Conservation (phyloP, 1,140 invertebrate genomes). For the Drosophila persimilis region DNA sequence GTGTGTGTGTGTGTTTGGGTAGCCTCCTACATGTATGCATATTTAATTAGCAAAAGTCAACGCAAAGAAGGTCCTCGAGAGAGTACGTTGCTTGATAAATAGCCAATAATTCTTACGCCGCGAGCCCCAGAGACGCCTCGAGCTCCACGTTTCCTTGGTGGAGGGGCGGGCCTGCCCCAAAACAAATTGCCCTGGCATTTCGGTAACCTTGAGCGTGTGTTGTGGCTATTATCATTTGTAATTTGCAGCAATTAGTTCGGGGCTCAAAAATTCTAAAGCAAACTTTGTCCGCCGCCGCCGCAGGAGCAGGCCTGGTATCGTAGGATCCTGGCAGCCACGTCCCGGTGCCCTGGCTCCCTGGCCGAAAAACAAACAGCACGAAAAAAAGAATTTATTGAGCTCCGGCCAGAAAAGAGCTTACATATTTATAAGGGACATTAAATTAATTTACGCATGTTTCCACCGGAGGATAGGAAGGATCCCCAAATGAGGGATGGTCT, state of each 20-base stretch:
- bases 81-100: slow-evolving; percentile 69
- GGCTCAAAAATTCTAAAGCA: slow-evolving; percentile 81
- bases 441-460: slow-evolving; percentile 81
- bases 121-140: slow-evolving; percentile 47
- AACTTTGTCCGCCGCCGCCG: slow-evolving; percentile 60
- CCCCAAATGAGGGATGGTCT: slow-evolving; percentile 15
- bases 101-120: slow-evolving; percentile 75
- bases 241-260: slow-evolving; percentile 80
- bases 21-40: slow-evolving; percentile 57
- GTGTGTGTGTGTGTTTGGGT: slow-evolving; percentile 9
- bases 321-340: slow-evolving; percentile 15
- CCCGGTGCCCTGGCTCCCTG: slow-evolving; percentile 9
- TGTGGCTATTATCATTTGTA: slow-evolving; percentile 81
- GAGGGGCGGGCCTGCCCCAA: slow-evolving; percentile 57
- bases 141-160: not conserved
- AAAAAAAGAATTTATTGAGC: slow-evolving; percentile 73
- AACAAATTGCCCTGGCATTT: slow-evolving; percentile 72
- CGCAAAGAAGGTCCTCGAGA: slow-evolving; percentile 35
- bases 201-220: slow-evolving; percentile 78
- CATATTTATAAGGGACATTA: slow-evolving; percentile 81
- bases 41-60: slow-evolving; percentile 78
- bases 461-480: no score
- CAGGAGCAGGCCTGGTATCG: not conserved
- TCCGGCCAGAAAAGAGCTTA: slow-evolving; percentile 49
- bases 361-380: slow-evolving; percentile 55